Evolutionary conservation across 2,888 invertebrate genomes (phyloP), one percentile per base, ranked within the genome.

Genomic region (Drosophila eohydei): DNA sequence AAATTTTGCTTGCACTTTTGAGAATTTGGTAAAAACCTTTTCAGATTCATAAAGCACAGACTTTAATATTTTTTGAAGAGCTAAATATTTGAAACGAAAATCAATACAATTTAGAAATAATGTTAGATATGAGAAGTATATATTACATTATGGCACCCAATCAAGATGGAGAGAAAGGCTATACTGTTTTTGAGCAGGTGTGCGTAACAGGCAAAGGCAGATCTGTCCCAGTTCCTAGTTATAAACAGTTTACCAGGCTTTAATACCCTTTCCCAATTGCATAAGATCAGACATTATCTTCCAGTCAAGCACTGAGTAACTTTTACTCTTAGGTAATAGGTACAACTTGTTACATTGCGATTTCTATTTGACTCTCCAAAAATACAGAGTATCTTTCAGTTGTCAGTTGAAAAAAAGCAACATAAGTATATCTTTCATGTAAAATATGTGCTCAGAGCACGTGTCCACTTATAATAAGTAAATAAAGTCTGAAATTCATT

Each of bases 1-100:
- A 43, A 64, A 68, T 67, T 75, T 75, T 48, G 48, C 26, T 59
- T 65, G 12, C 59, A 78, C 74, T 77, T 73, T 61, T 12, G 7
- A 5, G 11, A 76, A 78, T 78, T 75, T 26, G 68, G 34, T 16
- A 40, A n/a, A 51, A 40, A 46, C 12, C 32, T 73, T 48, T 46
- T 14, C 55, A 60, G 38, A 50, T 32, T 68, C 0, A n/a, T 21
- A 21, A 21, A 21, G 21, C 21, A 21, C 21, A 21, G 21, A 21
- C 21, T 21, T 21, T 21, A 21, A 21, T 21, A 21, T 21, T 21
- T 21, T 21, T 21, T 21, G 11, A 14, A 32, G 9, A 43, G 32
- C 2, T 4, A n/a, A 43, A 16, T 8, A 12, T 21, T 26, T 61
- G 30, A 58, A 40, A 34, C 30, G 32, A 30, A 34, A 28, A 12